phyloP scores from a whole-genome alignment of 2,797 vertebrate genomes.

The Chaetodon trifasciatus region DNA sequence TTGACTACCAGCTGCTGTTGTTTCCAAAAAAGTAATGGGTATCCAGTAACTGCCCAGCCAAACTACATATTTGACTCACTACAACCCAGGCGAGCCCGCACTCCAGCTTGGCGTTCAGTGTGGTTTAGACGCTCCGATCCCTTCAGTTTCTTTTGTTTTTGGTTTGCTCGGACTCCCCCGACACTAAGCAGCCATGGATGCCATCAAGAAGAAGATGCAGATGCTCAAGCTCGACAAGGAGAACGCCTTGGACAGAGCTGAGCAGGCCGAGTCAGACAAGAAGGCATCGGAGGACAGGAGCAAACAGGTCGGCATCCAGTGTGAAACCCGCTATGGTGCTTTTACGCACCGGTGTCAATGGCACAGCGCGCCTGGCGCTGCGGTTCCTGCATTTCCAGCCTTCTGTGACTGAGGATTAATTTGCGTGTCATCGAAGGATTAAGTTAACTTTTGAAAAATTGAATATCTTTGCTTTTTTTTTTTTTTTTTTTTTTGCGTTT shows the following conservation, averaged over 20 bases:
- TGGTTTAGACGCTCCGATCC: constrained; percentile 81
- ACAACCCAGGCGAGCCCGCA: constrained; percentile 83
- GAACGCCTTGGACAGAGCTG: constrained; percentile 97
- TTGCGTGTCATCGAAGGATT: background rate
- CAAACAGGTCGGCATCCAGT: constrained; percentile 92
- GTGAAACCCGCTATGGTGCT: constrained; percentile 11
- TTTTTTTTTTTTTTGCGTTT: background rate
- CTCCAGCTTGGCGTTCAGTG: constrained; percentile 86
- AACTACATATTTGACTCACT: constrained; percentile 91
- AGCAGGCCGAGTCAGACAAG: constrained; percentile 97
- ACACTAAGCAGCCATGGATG: constrained; percentile 93
- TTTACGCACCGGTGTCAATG: constrained; percentile 59
- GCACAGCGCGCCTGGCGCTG: constrained; percentile 18
- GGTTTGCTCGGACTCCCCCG: constrained; percentile 60
- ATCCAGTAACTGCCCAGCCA: constrained; percentile 88
- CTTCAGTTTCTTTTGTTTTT: constrained; percentile 63
- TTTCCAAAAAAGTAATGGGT: constrained; percentile 94
- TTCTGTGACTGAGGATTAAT: background rate
- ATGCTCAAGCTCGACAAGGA: constrained; percentile 99
- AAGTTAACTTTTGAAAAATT: background rate
- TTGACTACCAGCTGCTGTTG: constrained; percentile 79
- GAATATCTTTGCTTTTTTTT: background rate
- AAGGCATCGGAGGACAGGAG: constrained; percentile 96
- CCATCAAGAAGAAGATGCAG: constrained; percentile 99
- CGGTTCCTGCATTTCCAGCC: background rate